Evolutionary conservation across 2,113 vertebrate species (phyloP), one percentile per base, ranked within the genome.

Genomic region (Epinephelus lanceolatus): DNA sequence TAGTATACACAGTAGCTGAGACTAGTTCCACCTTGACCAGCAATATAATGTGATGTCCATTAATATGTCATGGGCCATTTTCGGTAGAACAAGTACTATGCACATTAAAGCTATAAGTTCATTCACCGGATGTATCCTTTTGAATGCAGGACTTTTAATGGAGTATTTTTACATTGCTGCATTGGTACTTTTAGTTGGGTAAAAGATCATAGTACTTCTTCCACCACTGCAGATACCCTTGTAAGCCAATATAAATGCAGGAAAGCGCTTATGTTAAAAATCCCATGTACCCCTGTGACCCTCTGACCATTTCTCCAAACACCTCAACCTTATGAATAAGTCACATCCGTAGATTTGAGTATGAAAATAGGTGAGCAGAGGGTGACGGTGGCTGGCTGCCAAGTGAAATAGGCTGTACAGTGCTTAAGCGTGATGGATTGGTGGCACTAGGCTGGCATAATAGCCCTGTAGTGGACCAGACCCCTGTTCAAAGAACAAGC

Each of bases 391-490:
- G 89, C 86, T 53, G 27, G 51, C 86, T 27, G 88, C 91, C 92
- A 89, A 85, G 87, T 72, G 90, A 91, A 92, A 88, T 88, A 87
- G 88, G 89, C 89, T 88, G 74, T 83, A 57, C 81, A 76, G 86
- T 88, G 86, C 80, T 90, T 90, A 94, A 91, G 74, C 67, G 40
- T 93, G 92, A 94, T 91, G 88, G 91, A 93, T 94, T 30, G 78
- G 89, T 88, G 89, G 89, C 87, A 88, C 68, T 80, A 76, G 89
- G 69, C 84, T 78, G 88, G 89, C 84, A 92, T 91, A 93, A 94
- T 89, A 81, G 81, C 81, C 69, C 81, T 78, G 80, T 85, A 90
- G 88, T 91, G 89, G 84, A 90, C 88, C 80, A 83, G 81, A 89
- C 89, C 90, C 73, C 73, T 78, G 81, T 86, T 85, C 72, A 87